A percentile compares a stretch with the other conserved stretches of the same genome.
Evolutionary conservation across 2,888 invertebrate genomes (phyloP).

Genomic region (Amiota minor): DNA sequence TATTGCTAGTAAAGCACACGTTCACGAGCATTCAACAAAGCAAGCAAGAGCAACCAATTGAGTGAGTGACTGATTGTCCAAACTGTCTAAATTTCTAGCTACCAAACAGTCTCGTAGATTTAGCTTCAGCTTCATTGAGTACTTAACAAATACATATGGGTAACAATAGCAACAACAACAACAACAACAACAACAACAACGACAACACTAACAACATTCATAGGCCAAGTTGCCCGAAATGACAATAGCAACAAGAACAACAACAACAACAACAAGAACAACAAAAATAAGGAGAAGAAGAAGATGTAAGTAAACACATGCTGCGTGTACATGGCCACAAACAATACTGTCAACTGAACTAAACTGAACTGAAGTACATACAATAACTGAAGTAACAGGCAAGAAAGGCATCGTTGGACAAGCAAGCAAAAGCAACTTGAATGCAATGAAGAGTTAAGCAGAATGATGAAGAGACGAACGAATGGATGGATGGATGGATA

Average conservation of each 20-base stretch:
- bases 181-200: conserved; percentile 26
- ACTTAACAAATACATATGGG: conserved; percentile 23
- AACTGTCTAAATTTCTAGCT: conserved; percentile 64
- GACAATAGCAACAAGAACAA: conserved; percentile 15
- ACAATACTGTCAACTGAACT: conserved; percentile 13
- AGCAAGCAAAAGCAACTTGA: too few relatives aligned
- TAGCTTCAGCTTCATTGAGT: conserved; percentile 24
- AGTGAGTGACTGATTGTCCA: conserved; percentile 63
- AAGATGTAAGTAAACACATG: background rate
- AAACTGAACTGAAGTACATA: too few relatives aligned
- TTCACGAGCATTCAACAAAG: conserved; percentile 2
- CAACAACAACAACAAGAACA: conserved; percentile 3
- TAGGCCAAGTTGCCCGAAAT: too few relatives aligned
- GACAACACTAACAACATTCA: background rate
- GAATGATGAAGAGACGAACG: background rate
- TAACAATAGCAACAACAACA: conserved; percentile 22
- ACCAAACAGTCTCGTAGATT: conserved; percentile 59
- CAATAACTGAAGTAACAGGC: too few relatives aligned
- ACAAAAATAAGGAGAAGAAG: background rate
- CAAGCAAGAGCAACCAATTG: conserved; percentile 30
- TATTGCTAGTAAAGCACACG: conserved; percentile 26
- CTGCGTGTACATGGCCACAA: conserved; percentile 13
- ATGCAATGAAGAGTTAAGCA: background rate
- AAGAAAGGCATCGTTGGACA: too few relatives aligned
- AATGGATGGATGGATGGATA: background rate